Conservation (phyloP, 2,888 invertebrate species). For the Tenthredo scrophulariae region DNA sequence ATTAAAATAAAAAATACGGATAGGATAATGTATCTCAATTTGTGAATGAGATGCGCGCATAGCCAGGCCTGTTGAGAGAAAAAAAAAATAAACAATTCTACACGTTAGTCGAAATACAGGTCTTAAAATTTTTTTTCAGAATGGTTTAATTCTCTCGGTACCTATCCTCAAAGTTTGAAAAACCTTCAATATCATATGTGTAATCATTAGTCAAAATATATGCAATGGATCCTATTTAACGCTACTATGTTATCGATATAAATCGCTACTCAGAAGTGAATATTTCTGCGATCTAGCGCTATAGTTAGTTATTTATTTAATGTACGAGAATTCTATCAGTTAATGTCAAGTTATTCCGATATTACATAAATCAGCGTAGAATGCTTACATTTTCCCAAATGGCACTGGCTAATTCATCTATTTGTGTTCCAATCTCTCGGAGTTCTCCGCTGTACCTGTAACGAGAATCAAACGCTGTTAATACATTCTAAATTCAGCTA, state of each 20-base stretch:
- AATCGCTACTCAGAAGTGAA: conserved; percentile 1
- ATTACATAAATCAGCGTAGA: background rate
- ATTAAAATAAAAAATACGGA: conserved; percentile 65
- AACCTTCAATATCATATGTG: background rate
- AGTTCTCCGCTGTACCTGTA: conserved; percentile 95
- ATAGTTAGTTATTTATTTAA: background rate
- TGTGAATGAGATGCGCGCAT: conserved; percentile 72
- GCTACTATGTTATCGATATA: background rate
- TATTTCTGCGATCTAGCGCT: conserved; percentile 17
- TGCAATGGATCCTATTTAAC: background rate
- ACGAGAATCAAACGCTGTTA: conserved; percentile 55
- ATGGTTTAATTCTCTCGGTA: background rate
- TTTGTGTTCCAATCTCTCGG: conserved; percentile 90
- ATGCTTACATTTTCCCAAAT: conserved; percentile 95
- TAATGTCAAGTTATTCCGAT: background rate
- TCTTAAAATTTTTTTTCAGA: background rate
- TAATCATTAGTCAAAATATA: background rate
- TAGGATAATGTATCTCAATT: conserved; percentile 73
- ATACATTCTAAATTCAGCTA: background rate
- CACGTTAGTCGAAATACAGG: conserved; percentile 24
- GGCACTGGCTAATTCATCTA: conserved; percentile 92
- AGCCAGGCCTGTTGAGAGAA: conserved; percentile 75
- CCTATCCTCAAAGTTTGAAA: background rate
- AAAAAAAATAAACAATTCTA: conserved; percentile 62
- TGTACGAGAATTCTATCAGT: background rate